Percentiles rank a stretch among this genome's conserved stretches.
Conservation (phyloP, 2,113 vertebrate species). For the Ibidorhyncha struthersii region DNA sequence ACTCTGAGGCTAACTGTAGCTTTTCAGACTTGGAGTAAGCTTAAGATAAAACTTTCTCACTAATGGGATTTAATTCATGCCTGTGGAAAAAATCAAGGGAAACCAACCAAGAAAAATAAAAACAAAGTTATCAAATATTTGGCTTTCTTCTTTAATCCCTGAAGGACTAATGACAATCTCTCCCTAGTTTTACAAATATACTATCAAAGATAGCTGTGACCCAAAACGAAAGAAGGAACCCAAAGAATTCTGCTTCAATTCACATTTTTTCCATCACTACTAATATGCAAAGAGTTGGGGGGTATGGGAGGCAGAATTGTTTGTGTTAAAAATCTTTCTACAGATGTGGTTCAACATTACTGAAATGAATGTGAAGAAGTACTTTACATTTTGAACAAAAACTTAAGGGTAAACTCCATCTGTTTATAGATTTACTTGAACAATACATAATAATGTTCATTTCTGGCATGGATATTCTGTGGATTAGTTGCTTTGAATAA, state of each 20-base stretch:
- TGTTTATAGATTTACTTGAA: not conserved
- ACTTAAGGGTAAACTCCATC: not conserved
- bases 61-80: not conserved
- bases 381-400: not conserved
- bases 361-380: not conserved
- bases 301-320: rapidly evolving
- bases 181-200: not conserved
- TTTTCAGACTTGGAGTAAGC: not conserved
- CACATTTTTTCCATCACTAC: not conserved
- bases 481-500: not conserved
- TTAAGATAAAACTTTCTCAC: not conserved
- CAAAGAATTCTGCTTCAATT: not conserved
- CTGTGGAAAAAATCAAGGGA: not conserved
- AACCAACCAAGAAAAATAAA: not conserved
- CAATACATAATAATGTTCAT: not conserved
- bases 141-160: not conserved
- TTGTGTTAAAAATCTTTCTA: not conserved
- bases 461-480: not conserved
- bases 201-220: not conserved
- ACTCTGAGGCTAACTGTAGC: not conserved
- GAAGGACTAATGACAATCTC: not conserved
- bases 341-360: not conserved
- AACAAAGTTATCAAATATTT: not conserved
- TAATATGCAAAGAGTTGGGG: not conserved
- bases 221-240: not conserved